Evolutionary conservation across 2,888 invertebrate genomes (phyloP).

Genomic region (Nymphalis c-album): DNA sequence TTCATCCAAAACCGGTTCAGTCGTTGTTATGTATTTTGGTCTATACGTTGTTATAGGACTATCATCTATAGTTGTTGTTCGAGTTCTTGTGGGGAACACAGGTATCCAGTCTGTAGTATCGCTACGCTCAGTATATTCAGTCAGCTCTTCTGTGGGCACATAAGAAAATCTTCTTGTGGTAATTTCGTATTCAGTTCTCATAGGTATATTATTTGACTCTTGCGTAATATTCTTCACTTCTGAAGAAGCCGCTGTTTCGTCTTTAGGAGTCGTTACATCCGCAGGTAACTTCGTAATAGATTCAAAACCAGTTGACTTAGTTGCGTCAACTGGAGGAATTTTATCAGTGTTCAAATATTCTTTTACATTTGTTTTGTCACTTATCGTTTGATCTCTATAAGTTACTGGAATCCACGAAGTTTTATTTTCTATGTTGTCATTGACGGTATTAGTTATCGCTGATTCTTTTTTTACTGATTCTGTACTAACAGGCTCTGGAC

Average conservation of each 20-base stretch:
- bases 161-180: conserved; percentile 76
- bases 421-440: conserved; percentile 41
- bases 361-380: conserved; percentile 42
- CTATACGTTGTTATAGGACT: conserved; percentile 70
- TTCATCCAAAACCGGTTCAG: conserved; percentile 52
- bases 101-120: conserved; percentile 60
- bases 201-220: conserved; percentile 44
- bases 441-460: conserved; percentile 8
- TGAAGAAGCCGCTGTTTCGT: conserved; percentile 56
- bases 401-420: conserved; percentile 58
- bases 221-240: conserved; percentile 55
- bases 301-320: conserved; percentile 72
- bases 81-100: conserved; percentile 60
- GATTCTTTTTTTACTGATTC: conserved; percentile 40
- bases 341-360: conserved; percentile 48
- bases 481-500: conserved; percentile 50
- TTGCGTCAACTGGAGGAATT: conserved; percentile 60
- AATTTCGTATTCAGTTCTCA: conserved; percentile 66
- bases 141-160: conserved; percentile 59
- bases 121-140: conserved; percentile 46
- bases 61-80: conserved; percentile 53
- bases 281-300: conserved; percentile 76
- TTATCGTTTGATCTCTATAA: conserved; percentile 48
- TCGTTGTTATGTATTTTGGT: conserved; percentile 63
- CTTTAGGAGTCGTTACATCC: conserved; percentile 69